These are phyloP conservation scores for Epinotia bilunana DNA, from an alignment of 2,888 invertebrate species.

Conservation along the genomic window DNA sequence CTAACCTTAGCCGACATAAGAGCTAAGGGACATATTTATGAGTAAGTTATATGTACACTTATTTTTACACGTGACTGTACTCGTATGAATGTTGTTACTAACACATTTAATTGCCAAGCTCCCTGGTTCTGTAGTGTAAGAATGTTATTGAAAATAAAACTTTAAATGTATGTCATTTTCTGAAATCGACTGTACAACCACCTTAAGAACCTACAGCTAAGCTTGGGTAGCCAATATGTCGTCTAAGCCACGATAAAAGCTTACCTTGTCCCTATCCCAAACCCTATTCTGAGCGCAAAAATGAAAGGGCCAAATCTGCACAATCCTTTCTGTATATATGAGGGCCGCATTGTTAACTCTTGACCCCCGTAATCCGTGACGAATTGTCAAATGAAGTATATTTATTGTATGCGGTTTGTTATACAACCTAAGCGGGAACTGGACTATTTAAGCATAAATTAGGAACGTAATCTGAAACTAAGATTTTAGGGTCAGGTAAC, in stretches of 20 bases:
- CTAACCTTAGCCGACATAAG: too few relatives aligned
- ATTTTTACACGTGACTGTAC: too few relatives aligned
- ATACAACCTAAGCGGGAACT: neutral
- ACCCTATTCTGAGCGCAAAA: slow-evolving; percentile 21
- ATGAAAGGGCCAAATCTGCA: slow-evolving; percentile 24
- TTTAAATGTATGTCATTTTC: too few relatives aligned
- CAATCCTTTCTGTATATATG: slow-evolving; percentile 29
- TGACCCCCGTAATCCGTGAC: slow-evolving; percentile 15
- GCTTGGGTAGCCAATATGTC: slow-evolving; percentile 24
- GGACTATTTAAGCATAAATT: neutral
- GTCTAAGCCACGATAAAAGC: slow-evolving; percentile 22
- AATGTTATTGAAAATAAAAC: too few relatives aligned
- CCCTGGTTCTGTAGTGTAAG: too few relatives aligned
- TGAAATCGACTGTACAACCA: neutral
- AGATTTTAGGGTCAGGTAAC: too few relatives aligned
- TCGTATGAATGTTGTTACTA: too few relatives aligned
- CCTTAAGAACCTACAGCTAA: neutral
- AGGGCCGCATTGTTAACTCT: slow-evolving; percentile 25
- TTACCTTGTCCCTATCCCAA: slow-evolving; percentile 9
- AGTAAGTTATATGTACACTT: too few relatives aligned
- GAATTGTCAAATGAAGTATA: slow-evolving; percentile 5
- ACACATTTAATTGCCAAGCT: too few relatives aligned
- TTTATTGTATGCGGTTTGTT: slow-evolving; percentile 17
- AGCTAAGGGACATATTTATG: too few relatives aligned
- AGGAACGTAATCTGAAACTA: too few relatives aligned